Evolutionary conservation across 2,113 vertebrate genomes (phyloP).

Genomic region (Alethe diademata): DNA sequence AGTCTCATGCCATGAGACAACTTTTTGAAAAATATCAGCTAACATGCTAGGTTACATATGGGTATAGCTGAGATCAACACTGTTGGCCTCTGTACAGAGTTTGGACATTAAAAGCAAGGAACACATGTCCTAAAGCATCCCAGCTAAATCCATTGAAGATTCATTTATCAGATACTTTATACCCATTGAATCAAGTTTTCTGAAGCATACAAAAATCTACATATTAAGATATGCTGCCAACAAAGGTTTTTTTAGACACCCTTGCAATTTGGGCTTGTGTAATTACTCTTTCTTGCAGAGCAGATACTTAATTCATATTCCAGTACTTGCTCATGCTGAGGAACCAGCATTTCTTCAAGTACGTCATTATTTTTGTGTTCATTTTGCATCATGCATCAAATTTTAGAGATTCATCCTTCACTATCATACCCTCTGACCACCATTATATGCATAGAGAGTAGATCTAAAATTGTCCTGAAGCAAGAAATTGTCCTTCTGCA

Average conservation of each 20-base stretch:
- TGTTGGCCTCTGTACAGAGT: neutral
- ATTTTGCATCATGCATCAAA: neutral
- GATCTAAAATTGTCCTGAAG: neutral
- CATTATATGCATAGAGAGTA: fast-evolving
- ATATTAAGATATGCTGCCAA: neutral
- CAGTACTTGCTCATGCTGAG: neutral
- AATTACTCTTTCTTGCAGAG: neutral
- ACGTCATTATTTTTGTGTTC: neutral
- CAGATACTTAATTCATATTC: neutral
- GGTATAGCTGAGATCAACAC: neutral
- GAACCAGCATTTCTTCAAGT: neutral
- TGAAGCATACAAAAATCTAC: neutral
- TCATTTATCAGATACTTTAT: neutral
- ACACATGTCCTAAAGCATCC: neutral
- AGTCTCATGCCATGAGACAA: neutral
- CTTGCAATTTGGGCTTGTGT: neutral
- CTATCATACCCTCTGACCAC: neutral
- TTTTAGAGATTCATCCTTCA: neutral
- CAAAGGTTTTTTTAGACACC: neutral
- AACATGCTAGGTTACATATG: neutral
- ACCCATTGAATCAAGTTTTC: neutral
- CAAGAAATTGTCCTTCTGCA: neutral
- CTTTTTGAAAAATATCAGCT: neutral
- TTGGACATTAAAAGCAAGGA: neutral
- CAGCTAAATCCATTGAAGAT: neutral